Percentiles rank a stretch among this genome's conserved stretches.
Conservation (phyloP, 2,888 invertebrate species). For the Unio pictorum region DNA sequence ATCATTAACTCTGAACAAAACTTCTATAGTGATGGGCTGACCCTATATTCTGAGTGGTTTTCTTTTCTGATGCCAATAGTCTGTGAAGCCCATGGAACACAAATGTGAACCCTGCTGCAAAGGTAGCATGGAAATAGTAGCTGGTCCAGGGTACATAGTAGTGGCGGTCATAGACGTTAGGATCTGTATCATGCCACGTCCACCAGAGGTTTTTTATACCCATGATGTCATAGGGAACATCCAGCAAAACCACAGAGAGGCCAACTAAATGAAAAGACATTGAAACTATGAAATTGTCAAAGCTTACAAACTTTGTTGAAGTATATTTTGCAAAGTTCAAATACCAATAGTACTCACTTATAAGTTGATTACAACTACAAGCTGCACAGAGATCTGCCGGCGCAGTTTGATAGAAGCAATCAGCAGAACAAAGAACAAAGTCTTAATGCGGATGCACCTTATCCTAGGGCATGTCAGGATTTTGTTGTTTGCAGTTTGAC, state of each 20-base stretch:
- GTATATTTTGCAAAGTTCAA: too few relatives aligned
- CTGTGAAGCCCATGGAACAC: slow-evolving; percentile 78
- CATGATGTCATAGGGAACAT: slow-evolving; percentile 86
- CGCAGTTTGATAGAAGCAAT: too few relatives aligned
- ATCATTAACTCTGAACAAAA: too few relatives aligned
- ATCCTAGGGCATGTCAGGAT: too few relatives aligned
- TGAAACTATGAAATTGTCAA: neutral
- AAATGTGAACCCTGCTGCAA: slow-evolving; percentile 81
- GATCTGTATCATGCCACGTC: slow-evolving; percentile 83
- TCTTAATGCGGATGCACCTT: too few relatives aligned
- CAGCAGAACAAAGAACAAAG: too few relatives aligned
- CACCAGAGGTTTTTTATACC: slow-evolving; percentile 85
- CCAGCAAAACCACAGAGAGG: slow-evolving; percentile 80
- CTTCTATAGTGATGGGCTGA: slow-evolving; percentile 58
- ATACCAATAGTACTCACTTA: too few relatives aligned
- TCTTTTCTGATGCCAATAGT: slow-evolving; percentile 74
- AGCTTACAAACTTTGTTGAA: neutral
- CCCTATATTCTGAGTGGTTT: slow-evolving; percentile 78
- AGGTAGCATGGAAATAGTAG: slow-evolving; percentile 85
- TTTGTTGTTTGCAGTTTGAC: too few relatives aligned
- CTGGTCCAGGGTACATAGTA: slow-evolving; percentile 90
- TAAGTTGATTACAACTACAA: too few relatives aligned
- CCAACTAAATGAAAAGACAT: slow-evolving; percentile 75
- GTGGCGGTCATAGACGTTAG: slow-evolving; percentile 79
- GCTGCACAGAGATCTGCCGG: too few relatives aligned